Evolutionary conservation across 2,797 vertebrate genomes (phyloP).

Genomic region (Botia almorhae): DNA sequence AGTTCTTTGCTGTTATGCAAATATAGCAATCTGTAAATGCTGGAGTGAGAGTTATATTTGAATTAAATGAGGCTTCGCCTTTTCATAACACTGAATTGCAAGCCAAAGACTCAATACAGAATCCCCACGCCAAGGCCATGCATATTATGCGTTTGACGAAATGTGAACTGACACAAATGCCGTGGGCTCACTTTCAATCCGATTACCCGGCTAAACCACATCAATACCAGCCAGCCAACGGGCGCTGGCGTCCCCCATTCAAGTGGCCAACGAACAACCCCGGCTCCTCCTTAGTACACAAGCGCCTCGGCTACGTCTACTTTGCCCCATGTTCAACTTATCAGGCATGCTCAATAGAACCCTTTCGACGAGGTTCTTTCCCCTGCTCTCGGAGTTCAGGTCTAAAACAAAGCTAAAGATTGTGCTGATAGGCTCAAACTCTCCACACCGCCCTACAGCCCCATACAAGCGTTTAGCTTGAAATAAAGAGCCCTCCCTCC

Average conservation of each 20-base stretch:
- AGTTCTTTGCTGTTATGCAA: slow-evolving; percentile 96
- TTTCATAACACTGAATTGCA: slow-evolving; percentile 80
- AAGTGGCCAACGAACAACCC: slow-evolving; percentile 80
- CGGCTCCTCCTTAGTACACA: slow-evolving; percentile 85
- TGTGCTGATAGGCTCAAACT: slow-evolving; percentile 68
- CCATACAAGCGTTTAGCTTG: slow-evolving; percentile 59
- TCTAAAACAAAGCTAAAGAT: slow-evolving; percentile 80
- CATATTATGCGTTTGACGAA: slow-evolving; percentile 95
- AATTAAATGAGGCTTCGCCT: slow-evolving; percentile 91
- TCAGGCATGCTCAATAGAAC: slow-evolving; percentile 85
- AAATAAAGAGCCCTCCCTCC: slow-evolving; percentile 57
- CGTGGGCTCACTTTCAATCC: slow-evolving; percentile 92
- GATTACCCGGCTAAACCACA: slow-evolving; percentile 93
- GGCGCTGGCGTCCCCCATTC: slow-evolving; percentile 91
- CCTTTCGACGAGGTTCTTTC: slow-evolving; percentile 90
- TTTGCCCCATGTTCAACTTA: slow-evolving; percentile 86
- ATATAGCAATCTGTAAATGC: slow-evolving; percentile 86
- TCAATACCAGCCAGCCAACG: slow-evolving; percentile 93
- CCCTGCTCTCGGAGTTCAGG: slow-evolving; percentile 76
- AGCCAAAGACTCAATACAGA: slow-evolving; percentile 85
- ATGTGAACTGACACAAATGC: slow-evolving; percentile 99
- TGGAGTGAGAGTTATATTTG: slow-evolving; percentile 94
- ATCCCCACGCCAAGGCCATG: slow-evolving; percentile 87
- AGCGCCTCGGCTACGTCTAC: slow-evolving; percentile 83
- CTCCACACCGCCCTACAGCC: slow-evolving; percentile 48